Conservation (phyloP, 1,140 invertebrate species). For the Acromyrmex charruanus region DNA sequence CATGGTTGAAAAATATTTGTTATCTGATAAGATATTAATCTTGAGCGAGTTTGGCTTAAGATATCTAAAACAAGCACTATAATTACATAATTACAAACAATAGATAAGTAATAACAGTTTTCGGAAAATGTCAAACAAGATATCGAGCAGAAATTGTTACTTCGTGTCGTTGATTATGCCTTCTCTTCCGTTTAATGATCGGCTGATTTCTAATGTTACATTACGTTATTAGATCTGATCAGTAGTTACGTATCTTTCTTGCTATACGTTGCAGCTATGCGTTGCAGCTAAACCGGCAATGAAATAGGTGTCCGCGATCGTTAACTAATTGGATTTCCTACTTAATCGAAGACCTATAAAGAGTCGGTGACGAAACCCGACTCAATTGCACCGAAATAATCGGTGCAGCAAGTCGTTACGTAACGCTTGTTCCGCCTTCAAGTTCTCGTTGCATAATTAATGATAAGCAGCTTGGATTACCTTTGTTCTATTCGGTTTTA, state of each 20-base stretch:
- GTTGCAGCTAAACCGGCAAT: background rate
- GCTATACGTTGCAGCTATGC: background rate
- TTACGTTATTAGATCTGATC: conserved; percentile 33
- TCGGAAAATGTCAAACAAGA: conserved; percentile 14
- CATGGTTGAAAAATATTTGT: background rate
- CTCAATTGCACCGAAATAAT: conserved; percentile 47
- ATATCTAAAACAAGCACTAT: background rate
- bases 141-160: background rate
- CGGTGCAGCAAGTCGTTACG: conserved; percentile 18
- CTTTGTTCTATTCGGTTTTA: conserved; percentile 17
- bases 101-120: background rate
- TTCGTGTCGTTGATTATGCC: conserved; percentile 19
- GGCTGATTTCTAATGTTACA: conserved; percentile 56
- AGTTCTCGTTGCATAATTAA: conserved; percentile 15
- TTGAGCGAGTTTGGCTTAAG: no score
- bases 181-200: conserved; percentile 23
- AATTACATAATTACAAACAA: background rate
- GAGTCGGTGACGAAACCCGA: conserved; percentile 9
- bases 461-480: conserved; percentile 25
- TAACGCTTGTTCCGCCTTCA: conserved; percentile 24
- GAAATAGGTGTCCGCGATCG: conserved; percentile 1
- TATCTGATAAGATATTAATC: no score
- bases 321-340: conserved; percentile 54
- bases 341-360: conserved; percentile 46
- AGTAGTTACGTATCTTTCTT: conserved; percentile 33